Evolutionary conservation across 2,113 vertebrate genomes (phyloP).

Genomic region (Saguinus midas): DNA sequence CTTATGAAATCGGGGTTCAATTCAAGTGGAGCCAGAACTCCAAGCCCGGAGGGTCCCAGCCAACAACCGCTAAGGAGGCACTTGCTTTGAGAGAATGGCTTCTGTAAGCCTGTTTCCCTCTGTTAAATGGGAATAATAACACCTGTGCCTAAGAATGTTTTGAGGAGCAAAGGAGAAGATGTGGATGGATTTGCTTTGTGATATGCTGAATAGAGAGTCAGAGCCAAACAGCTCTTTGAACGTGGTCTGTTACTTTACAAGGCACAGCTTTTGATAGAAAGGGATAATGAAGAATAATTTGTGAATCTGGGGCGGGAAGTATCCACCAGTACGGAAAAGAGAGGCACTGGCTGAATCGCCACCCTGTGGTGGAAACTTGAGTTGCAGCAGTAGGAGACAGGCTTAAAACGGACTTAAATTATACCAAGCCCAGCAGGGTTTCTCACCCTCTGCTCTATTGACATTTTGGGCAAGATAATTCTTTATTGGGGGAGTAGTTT

Average conservation of each 20-base stretch:
- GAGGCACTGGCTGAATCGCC: background rate
- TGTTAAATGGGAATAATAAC: constrained; percentile 22
- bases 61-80: background rate
- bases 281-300: background rate
- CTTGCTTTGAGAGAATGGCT: background rate
- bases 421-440: background rate
- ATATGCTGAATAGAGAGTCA: background rate
- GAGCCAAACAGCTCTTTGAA: background rate
- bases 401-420: background rate
- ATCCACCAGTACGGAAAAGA: background rate
- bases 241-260: background rate
- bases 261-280: background rate
- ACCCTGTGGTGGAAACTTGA: background rate
- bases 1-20: background rate
- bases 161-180: background rate
- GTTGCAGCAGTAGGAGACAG: background rate
- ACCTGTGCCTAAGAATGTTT: background rate
- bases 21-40: background rate
- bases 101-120: background rate
- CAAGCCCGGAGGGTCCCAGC: background rate
- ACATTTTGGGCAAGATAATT: background rate
- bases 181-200: background rate
- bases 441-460: background rate
- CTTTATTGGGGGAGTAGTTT: background rate
- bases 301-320: background rate